Conservation (phyloP, 2,797 vertebrate species). For the Eulemur albifrons region DNA sequence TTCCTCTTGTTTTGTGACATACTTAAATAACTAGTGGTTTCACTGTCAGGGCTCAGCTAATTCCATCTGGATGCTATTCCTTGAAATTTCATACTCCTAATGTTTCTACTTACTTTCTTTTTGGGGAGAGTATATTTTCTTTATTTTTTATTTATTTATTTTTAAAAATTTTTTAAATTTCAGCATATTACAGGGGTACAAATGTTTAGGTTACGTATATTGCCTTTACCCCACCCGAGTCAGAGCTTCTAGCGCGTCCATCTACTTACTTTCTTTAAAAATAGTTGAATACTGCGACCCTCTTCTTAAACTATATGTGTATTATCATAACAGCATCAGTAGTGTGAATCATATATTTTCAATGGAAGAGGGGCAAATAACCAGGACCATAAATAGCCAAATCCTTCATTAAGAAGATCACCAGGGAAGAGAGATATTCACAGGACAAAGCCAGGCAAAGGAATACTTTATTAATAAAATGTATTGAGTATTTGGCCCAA, state of each 20-base stretch:
- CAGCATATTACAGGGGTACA: too few species aligned
- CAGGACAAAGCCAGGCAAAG: conserved; percentile 23
- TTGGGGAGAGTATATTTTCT: too few species aligned
- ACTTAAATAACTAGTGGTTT: neutral
- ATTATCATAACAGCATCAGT: neutral
- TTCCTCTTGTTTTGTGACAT: neutral
- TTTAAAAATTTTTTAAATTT: too few species aligned
- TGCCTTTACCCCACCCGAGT: too few species aligned
- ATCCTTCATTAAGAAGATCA: neutral
- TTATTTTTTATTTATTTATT: too few species aligned
- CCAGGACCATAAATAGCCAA: neutral
- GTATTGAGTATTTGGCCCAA: neutral
- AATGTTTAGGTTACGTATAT: too few species aligned
- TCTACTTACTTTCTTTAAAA: neutral
- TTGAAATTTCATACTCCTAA: neutral
- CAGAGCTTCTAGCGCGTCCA: too few species aligned
- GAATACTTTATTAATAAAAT: neutral
- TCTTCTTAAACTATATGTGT: neutral
- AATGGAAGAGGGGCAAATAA: neutral
- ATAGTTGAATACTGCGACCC: neutral
- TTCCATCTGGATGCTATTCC: neutral
- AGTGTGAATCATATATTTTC: neutral
- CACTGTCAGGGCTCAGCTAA: neutral
- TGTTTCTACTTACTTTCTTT: neutral
- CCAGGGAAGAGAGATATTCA: neutral